Evolutionary conservation across 2,888 invertebrate species (phyloP).

Genomic region (Criorhina ranunculi): DNA sequence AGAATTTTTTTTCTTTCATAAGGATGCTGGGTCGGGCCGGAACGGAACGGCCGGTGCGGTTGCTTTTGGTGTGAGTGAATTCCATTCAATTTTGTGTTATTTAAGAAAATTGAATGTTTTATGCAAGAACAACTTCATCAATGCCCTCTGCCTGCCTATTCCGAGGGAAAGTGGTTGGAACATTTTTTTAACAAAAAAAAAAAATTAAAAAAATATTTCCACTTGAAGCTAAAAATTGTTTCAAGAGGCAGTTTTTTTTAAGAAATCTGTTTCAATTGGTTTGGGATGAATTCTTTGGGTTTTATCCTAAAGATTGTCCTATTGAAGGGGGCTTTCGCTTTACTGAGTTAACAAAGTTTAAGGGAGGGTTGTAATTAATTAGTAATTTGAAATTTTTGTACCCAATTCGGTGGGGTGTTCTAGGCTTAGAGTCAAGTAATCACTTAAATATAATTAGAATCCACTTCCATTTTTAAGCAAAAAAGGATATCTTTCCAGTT

Average conservation of each 20-base stretch:
- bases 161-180: neutral
- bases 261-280: neutral
- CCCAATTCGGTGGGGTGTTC: no score
- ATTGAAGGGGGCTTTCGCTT: no score
- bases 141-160: neutral
- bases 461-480: no score
- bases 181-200: neutral
- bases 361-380: no score
- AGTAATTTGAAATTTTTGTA: no score
- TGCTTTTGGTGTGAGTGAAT: neutral
- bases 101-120: constrained; percentile 21
- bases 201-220: no score
- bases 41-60: neutral
- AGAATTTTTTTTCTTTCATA: neutral
- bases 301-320: no score
- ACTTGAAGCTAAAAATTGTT: neutral
- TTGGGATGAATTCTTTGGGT: no score
- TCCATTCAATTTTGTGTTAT: constrained; percentile 15
- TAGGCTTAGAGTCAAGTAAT: no score
- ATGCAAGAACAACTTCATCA: constrained; percentile 19
- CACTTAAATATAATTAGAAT: no score
- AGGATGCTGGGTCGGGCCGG: neutral
- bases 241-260: neutral
- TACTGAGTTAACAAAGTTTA: no score
- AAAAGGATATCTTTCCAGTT: no score